A percentile compares a stretch with the other conserved stretches of the same genome.
These are phyloP conservation scores for Ptilorrhoa leucosticta DNA, from an alignment of 2,113 vertebrate species.

Conservation along the genomic window DNA sequence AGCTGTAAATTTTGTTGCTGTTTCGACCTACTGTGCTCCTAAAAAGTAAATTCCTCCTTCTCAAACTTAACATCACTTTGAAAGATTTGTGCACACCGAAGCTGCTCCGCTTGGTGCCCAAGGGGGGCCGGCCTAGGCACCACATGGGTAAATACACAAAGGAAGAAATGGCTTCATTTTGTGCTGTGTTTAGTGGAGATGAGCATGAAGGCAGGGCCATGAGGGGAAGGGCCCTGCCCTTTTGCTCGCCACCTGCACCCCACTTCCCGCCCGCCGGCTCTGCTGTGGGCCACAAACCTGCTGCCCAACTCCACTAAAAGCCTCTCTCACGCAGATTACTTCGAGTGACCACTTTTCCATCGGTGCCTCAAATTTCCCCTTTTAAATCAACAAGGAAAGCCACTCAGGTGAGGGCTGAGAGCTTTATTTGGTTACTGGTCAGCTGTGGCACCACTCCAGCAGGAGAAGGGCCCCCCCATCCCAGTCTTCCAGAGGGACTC, in stretches of 20 bases:
- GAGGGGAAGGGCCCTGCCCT: not conserved
- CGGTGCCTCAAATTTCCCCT: too few species aligned
- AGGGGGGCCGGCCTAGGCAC: accelerated
- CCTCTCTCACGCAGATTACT: not conserved
- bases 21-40: not conserved
- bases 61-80: accelerated
- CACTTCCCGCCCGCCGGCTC: not conserved
- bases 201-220: not conserved
- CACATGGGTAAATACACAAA: accelerated
- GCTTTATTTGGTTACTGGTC: not conserved
- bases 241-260: not conserved
- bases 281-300: accelerated
- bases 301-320: not conserved
- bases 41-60: not conserved
- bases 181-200: not conserved
- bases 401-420: accelerated
- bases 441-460: accelerated
- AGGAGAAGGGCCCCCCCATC: not conserved
- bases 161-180: not conserved
- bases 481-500: not conserved
- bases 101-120: not conserved
- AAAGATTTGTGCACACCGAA: not conserved
- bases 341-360: not conserved
- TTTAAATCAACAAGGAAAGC: accelerated
- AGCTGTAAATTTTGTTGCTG: not conserved